A percentile compares a stretch with the other conserved stretches of the same genome.
These are phyloP conservation scores for Didymodactylos carnosus DNA, from an alignment of 2,888 invertebrate genomes.

Conservation along the genomic window DNA sequence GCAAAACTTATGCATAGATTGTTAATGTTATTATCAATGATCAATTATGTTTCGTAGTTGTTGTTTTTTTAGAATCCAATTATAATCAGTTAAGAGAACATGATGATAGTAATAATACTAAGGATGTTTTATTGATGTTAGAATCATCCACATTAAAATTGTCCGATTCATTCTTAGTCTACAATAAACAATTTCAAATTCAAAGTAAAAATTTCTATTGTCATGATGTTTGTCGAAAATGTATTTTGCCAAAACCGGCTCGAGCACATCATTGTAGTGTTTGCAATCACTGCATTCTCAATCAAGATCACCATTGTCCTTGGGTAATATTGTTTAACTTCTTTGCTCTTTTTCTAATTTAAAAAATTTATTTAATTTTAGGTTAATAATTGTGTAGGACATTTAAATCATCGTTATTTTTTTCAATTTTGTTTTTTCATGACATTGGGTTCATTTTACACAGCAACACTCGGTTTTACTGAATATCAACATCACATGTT, in stretches of 20 bases:
- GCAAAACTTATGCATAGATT: background rate
- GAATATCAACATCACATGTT: constrained; percentile 26
- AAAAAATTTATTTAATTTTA: too few species aligned
- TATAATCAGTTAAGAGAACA: background rate
- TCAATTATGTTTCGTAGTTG: too few species aligned
- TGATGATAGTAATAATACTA: too few species aligned
- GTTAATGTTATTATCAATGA: background rate
- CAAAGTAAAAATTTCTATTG: too few species aligned
- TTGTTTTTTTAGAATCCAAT: background rate
- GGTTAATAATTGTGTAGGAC: constrained; percentile 86
- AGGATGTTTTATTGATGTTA: too few species aligned
- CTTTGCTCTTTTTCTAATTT: too few species aligned
- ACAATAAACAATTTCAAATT: too few species aligned
- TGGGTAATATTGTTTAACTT: too few species aligned
- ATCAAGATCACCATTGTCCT: constrained; percentile 89
- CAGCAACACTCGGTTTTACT: constrained; percentile 30
- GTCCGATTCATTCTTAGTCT: too few species aligned
- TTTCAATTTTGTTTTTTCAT: constrained; percentile 79
- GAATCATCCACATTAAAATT: too few species aligned
- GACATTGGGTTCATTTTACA: constrained; percentile 51
- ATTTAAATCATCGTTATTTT: constrained; percentile 75
- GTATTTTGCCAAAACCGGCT: constrained; percentile 75
- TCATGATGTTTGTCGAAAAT: constrained; percentile 52
- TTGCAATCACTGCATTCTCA: constrained; percentile 69
- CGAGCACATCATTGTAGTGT: constrained; percentile 85